phyloP scores from a whole-genome alignment of 2,113 vertebrate species.

The Daboia siamensis region DNA sequence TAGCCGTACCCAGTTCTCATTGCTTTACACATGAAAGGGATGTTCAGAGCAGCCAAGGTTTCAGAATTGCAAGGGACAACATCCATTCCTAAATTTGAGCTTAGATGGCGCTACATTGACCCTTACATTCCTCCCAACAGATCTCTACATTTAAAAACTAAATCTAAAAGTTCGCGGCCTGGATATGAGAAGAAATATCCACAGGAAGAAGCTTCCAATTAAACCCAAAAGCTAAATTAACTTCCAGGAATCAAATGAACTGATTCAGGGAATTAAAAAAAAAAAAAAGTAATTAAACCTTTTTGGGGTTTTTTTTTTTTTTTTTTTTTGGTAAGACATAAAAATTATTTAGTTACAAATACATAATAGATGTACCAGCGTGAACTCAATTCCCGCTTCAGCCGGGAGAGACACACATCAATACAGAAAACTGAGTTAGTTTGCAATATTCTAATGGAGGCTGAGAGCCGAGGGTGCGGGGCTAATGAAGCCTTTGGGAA shows the following conservation, averaged over 20 bases:
- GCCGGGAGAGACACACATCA: background rate
- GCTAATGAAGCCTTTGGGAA: background rate
- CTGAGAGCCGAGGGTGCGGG: no score
- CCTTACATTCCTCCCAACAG: background rate
- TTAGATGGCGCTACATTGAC: background rate
- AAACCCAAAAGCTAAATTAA: conserved; percentile 37
- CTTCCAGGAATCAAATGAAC: background rate
- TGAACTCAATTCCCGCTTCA: background rate
- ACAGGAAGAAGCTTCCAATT: background rate
- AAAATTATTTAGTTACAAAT: background rate
- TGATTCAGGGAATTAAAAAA: conserved; percentile 26
- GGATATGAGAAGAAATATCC: background rate
- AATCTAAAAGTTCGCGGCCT: background rate
- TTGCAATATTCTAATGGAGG: background rate
- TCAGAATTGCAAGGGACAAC: background rate
- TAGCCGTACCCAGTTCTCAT: no score
- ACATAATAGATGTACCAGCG: conserved; percentile 41
- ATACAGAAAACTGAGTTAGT: background rate
- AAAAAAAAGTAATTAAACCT: conserved; percentile 1
- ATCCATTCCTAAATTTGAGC: background rate
- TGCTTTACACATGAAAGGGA: no score
- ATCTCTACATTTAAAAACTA: background rate
- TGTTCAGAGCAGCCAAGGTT: no score
- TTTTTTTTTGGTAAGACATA: background rate
- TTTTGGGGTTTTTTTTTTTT: background rate